Percentiles rank a stretch among this genome's conserved stretches.
These are phyloP conservation scores for Phalanger gymnotis DNA, from an alignment of 2,797 vertebrate species.

Conservation along the genomic window DNA sequence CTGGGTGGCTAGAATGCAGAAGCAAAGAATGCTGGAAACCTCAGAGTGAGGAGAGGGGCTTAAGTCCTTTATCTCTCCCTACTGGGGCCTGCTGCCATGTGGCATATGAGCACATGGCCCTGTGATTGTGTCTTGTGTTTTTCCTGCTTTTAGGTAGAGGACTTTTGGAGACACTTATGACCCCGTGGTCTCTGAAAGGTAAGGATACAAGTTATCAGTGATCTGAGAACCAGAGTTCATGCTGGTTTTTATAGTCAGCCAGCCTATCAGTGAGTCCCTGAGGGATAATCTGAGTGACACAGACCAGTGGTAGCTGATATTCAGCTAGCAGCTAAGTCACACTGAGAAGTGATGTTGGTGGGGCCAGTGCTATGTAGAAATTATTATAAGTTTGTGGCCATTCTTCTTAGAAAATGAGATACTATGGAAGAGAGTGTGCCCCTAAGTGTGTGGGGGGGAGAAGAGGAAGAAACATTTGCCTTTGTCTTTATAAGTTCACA, in stretches of 20 bases:
- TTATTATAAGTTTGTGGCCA: not conserved
- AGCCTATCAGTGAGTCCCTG: not conserved
- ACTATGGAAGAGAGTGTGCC: not conserved
- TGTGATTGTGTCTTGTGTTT: not conserved
- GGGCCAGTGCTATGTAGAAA: not conserved
- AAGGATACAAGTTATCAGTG: not conserved
- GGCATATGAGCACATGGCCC: not conserved
- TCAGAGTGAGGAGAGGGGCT: not conserved
- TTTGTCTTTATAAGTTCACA: not conserved
- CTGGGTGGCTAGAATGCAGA: not conserved
- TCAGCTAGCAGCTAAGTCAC: not conserved
- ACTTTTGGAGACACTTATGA: not conserved
- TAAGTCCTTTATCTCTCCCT: not conserved
- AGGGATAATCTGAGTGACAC: not conserved
- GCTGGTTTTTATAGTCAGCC: not conserved
- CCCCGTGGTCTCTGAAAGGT: not conserved
- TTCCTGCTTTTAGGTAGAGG: not conserved
- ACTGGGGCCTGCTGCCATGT: not conserved
- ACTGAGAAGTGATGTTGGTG: not conserved
- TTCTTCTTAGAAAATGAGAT: not conserved
- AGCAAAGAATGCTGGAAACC: not conserved
- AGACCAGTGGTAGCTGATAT: not conserved
- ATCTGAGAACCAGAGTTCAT: not conserved
- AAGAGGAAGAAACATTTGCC: not conserved
- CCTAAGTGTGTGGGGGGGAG: not conserved